Evolutionary conservation across 2,888 invertebrate species (phyloP).

Genomic region (Chloroclysta siterata): DNA sequence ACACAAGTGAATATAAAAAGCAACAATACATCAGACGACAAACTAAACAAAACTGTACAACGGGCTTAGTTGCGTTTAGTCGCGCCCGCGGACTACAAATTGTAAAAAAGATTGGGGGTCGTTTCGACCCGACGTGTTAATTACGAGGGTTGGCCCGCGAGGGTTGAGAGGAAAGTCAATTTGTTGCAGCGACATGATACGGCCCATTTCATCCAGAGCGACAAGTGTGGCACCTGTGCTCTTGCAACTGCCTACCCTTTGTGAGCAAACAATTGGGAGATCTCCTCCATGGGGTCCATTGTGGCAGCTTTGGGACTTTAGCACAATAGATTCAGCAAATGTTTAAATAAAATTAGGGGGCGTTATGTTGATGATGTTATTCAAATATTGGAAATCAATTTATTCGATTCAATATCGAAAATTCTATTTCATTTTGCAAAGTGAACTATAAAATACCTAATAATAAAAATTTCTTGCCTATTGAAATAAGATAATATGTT

Average conservation of each 20-base stretch:
- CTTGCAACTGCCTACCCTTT: slow-evolving; percentile 60
- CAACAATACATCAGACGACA: slow-evolving; percentile 53
- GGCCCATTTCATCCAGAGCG: slow-evolving; percentile 85
- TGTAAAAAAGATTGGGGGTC: slow-evolving; percentile 82
- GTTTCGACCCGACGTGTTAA: slow-evolving; percentile 81
- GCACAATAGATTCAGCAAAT: slow-evolving; percentile 40
- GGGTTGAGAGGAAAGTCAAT: slow-evolving; percentile 86
- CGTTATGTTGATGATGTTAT: slow-evolving; percentile 33
- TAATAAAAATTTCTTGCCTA: no score
- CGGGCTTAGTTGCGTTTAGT: slow-evolving; percentile 71
- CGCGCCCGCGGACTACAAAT: slow-evolving; percentile 82
- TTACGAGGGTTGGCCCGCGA: slow-evolving; percentile 80
- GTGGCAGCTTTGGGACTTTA: slow-evolving; percentile 50
- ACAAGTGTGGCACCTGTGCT: slow-evolving; percentile 84
- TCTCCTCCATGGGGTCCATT: slow-evolving; percentile 43
- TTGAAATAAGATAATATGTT: no score
- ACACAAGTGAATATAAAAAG: slow-evolving; percentile 53
- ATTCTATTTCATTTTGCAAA: not conserved
- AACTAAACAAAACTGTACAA: slow-evolving; percentile 66
- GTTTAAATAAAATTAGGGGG: slow-evolving; percentile 31
- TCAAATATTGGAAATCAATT: slow-evolving; percentile 27
- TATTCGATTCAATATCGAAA: slow-evolving; percentile 8
- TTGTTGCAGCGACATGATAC: slow-evolving; percentile 88
- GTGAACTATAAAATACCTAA: not conserved
- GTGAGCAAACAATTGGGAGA: slow-evolving; percentile 58